phyloP scores from a whole-genome alignment of 2,888 invertebrate genomes.

The Endomychus coccineus region DNA sequence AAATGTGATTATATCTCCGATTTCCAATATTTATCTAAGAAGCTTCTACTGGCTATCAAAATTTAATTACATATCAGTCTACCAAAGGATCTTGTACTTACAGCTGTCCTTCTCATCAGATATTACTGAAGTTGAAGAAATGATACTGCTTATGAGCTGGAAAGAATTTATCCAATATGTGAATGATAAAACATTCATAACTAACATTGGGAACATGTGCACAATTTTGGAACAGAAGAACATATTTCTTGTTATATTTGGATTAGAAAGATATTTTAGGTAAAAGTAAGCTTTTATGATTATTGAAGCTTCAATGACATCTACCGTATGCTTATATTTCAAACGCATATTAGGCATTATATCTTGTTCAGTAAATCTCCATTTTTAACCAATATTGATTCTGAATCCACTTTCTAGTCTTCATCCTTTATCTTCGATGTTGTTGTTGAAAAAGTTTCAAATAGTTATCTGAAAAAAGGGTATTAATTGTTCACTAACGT shows the following conservation, averaged over 20 bases:
- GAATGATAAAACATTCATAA: constrained; percentile 31
- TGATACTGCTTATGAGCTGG: constrained; percentile 41
- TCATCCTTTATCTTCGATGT: no score
- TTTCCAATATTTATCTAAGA: no score
- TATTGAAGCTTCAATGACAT: no score
- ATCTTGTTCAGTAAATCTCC: no score
- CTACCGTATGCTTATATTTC: no score
- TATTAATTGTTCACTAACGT: background rate
- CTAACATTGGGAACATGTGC: constrained; percentile 33
- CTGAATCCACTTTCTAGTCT: no score
- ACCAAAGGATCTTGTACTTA: constrained; percentile 8
- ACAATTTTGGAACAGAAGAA: constrained; percentile 30
- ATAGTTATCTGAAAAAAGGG: background rate
- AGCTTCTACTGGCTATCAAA: no score
- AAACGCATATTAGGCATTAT: no score
- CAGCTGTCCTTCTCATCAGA: constrained; percentile 26
- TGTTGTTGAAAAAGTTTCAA: no score
- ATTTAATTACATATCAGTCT: background rate
- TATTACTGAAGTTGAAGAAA: constrained; percentile 32
- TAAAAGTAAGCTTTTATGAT: no score
- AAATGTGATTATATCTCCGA: no score
- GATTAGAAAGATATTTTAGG: constrained; percentile 39
- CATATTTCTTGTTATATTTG: constrained; percentile 40
- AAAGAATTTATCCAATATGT: constrained; percentile 38
- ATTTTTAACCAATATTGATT: no score